Evolutionary conservation across 2,888 invertebrate species (phyloP).

Genomic region (Megastigmus dorsalis): DNA sequence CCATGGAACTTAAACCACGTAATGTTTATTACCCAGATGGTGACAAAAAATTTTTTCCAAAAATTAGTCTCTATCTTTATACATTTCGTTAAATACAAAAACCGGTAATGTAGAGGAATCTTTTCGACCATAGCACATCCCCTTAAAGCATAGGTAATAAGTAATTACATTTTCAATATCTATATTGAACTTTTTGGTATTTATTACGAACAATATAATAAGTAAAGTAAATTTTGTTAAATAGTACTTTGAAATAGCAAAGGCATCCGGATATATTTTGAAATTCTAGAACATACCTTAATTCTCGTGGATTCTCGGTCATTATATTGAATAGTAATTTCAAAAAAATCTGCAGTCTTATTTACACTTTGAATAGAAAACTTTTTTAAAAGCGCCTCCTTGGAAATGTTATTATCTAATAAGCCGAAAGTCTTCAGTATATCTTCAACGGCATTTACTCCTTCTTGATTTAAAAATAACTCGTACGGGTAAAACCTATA

Average conservation of each 20-base stretch:
- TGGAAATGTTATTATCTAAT: constrained; percentile 46
- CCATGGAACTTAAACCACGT: no score
- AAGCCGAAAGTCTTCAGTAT: constrained; percentile 82
- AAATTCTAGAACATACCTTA: not conserved
- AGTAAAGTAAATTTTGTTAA: no score
- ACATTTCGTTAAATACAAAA: no score
- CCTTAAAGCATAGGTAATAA: no score
- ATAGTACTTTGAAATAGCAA: constrained; percentile 8
- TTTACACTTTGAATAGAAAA: constrained; percentile 62
- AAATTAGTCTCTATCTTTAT: no score
- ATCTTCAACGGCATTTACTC: constrained; percentile 82
- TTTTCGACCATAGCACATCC: no score
- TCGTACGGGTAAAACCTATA: constrained; percentile 90
- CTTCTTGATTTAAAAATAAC: constrained; percentile 86
- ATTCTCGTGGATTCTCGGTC: constrained; percentile 60
- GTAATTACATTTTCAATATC: no score
- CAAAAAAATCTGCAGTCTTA: constrained; percentile 69
- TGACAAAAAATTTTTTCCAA: no score
- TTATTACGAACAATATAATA: constrained; percentile 58
- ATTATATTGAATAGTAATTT: constrained; percentile 75
- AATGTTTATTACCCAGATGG: no score
- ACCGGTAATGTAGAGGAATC: no score
- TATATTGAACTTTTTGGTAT: no score
- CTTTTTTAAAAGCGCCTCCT: not conserved
- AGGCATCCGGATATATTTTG: not conserved